Conservation (phyloP, 2,797 vertebrate genomes). For the Chanos chanos region DNA sequence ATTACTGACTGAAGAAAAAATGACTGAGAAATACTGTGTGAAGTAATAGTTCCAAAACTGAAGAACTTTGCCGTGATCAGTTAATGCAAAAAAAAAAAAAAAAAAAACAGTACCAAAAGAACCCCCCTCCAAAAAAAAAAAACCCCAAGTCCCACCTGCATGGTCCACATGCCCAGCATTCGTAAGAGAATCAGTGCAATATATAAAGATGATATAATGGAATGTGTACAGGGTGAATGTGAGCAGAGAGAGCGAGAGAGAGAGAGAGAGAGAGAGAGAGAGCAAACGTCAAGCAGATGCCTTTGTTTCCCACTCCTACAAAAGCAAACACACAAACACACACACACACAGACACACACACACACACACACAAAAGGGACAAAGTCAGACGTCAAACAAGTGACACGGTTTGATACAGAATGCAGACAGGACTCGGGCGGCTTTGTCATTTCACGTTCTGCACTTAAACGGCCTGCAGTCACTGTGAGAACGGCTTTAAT, state of each 20-base stretch:
- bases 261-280: not conserved
- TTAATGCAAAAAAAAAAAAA: constrained; percentile 25
- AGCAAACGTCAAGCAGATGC: constrained; percentile 57
- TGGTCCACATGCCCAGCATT: constrained; percentile 57
- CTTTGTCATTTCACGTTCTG: no score
- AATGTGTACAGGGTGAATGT: constrained; percentile 34
- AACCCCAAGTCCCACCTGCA: constrained; percentile 40
- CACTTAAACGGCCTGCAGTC: no score
- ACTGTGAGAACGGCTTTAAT: no score
- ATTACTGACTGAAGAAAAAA: no score
- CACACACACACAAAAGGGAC: not conserved
- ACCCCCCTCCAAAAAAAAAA: constrained; percentile 23
- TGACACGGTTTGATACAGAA: no score
- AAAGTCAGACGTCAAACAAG: no score
- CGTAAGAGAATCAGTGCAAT: constrained; percentile 39
- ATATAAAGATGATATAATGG: constrained; percentile 24
- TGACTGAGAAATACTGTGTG: no score
- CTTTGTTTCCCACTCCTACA: constrained; percentile 80
- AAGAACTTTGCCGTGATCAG: constrained; percentile 13
- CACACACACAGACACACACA: not conserved
- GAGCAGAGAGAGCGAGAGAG: constrained; percentile 6
- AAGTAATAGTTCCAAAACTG: not conserved
- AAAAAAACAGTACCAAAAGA: not conserved
- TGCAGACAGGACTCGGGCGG: no score
- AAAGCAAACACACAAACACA: constrained; percentile 2